Base-by-base conservation (phyloP, 2,888 invertebrate genomes). In the Drosophila silvestris region DNA sequence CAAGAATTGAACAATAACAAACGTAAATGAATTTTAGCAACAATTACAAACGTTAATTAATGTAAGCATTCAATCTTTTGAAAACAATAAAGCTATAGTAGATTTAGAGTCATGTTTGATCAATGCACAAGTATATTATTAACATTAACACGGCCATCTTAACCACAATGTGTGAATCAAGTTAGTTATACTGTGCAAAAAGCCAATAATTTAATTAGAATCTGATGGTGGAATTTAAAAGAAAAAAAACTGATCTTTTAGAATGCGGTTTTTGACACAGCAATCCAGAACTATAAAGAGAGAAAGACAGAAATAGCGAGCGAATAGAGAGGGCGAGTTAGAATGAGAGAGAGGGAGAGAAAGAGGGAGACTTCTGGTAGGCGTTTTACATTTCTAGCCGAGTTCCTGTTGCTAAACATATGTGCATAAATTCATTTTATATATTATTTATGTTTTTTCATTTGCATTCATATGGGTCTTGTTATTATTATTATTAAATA, bases 401-500 rank as follows among this genome's bases (percentile, higher is more conserved):
- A 85, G 78, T 85, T 85, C 90, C 85, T 90, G 89, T 73, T 90
- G 50, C 52, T 74, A 76, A 76, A 19, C 70, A 72, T 74, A 82
- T 88, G 77, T 79, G 86, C 77, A 79, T 88, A 79, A 85, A 82
- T 60, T 28, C 65, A 63, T 33, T 54, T 26, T 44, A 16, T 44
- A 56, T 33, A 32, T 72, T 63, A 52, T 70, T 70, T 64, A 64
- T 64, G 63, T 52, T 51, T 53, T 19, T 57, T 69, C 10, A 77
- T 83, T 84, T 81, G 74, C 64, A 76, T 75, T 68, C 64, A 59
- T 59, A 52, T 60, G 60, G 32, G 74, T 62, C 52, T 52, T 58
- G 26, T 47, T 47, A 9, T 26, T 47, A 5, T 47, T 16, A 47
- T 47, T 47, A 26, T 47, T 4, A 19, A 16, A 47, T 26, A 16